Base-by-base conservation (phyloP, 2,113 vertebrate species). In the Spizaetus ornatus region DNA sequence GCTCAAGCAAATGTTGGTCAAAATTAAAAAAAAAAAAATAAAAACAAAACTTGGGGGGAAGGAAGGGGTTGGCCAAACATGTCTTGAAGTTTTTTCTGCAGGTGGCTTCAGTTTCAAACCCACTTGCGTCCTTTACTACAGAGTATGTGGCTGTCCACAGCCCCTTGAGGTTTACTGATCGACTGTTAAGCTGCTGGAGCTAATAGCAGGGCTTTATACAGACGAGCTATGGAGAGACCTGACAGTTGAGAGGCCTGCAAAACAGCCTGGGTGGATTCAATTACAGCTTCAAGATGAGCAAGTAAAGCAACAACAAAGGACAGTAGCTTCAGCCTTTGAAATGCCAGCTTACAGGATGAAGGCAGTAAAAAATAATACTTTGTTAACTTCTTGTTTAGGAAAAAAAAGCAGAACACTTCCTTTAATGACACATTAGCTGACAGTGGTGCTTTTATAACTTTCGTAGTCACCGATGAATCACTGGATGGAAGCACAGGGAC, bases 361-460 rank as follows among this genome's bases (percentile, higher is more conserved):
- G 66, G 65, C 67, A 82, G 42, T 36, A 61, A 6, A 76, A 89
- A 95, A 61, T 38, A 91, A 63, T 53, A 63, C 84, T 63, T 61
- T 1, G 50, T 67, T 55, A 85, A 90, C 42, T 69, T 66, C 71
- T 95, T 90, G 94, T 81, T 95, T 93, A 86, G 88, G 92, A 83
- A 70, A 56, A 69, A 36, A 66, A 10, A 76, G 61, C 80, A 88
- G 88, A 83, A 32, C 59, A 17, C 80, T 90, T 92, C 82, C 92
- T 90, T 70, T 50, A 58, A 22, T 90, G 96, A 88, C 95, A 96
- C 88, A 90, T 27, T 7, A 69, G 79, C 88, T 80, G 85, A 73
- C 92, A 94, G 87, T 38, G 82, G 76, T 62, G 82, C 79, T 92
- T 90, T 96, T n/a, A 74, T 93, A 85, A 66, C 36, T 48, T 25